These are phyloP conservation scores for Aegithalos caudatus DNA, from an alignment of 2,113 vertebrate species.

Conservation along the genomic window DNA sequence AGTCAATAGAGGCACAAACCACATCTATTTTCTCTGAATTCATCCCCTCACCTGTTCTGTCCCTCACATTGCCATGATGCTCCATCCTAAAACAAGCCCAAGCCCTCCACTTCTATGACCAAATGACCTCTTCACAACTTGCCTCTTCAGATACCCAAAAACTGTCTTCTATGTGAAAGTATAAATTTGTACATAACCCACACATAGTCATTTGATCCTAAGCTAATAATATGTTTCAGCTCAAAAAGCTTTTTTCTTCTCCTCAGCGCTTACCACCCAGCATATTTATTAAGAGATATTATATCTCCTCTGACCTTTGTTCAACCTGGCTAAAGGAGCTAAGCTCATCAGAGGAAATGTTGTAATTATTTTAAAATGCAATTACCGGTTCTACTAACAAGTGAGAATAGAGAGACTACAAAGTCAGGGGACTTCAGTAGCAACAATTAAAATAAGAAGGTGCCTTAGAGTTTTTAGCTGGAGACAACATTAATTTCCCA, in stretches of 20 bases:
- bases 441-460: background rate
- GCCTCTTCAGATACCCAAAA: background rate
- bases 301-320: background rate
- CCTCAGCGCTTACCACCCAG: background rate
- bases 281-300: background rate
- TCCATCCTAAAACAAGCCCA: background rate
- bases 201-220: background rate
- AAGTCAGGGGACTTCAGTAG: background rate
- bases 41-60: background rate
- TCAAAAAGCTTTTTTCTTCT: background rate
- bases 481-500: background rate
- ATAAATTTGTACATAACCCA: background rate
- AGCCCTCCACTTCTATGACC: background rate
- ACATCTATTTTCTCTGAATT: background rate
- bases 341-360: background rate
- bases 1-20: background rate
- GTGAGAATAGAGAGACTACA: background rate
- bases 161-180: background rate
- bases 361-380: slow-evolving; percentile 15
- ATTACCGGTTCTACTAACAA: slow-evolving; percentile 3
- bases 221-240: background rate
- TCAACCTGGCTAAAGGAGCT: background rate
- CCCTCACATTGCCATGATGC: rapidly evolving
- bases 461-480: background rate
- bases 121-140: background rate